Conservation (phyloP, 2,113 vertebrate species). For the human (Homo sapiens) region GRCh38 chr3:36248501-36249000, state of each 20-base stretch:
- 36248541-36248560: not conserved
- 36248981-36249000: not conserved
- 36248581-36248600: not conserved
- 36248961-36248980: not conserved
- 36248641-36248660: not conserved
- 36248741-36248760: not conserved
- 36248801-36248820: not conserved
- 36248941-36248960: not conserved
- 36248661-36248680: not conserved
- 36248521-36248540: too few species aligned
- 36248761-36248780: not conserved
- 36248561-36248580: not conserved
- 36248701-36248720: not conserved
- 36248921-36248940: not conserved
- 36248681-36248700: not conserved
- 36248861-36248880: not conserved
- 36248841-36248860: too few species aligned
- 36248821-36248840: not conserved
- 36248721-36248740: rapidly evolving
- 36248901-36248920: not conserved
- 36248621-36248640: not conserved
- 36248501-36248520: not conserved
- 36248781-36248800: not conserved
- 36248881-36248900: not conserved
- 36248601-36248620: not conserved